Evolutionary conservation across 2,797 vertebrate genomes (phyloP).

Genomic region (Oophaga sylvatica): DNA sequence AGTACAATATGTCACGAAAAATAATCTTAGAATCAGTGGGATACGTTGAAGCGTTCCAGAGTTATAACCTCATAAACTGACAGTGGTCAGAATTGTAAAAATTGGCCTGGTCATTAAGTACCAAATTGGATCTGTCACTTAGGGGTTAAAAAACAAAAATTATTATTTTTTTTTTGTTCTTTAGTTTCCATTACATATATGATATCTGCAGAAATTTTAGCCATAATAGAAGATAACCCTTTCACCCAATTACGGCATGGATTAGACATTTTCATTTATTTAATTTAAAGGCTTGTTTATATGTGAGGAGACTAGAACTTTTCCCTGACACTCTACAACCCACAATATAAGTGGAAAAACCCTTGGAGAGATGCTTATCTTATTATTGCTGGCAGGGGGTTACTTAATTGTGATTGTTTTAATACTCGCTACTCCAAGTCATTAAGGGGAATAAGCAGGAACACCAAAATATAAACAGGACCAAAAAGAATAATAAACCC

Average conservation of each 20-base stretch:
- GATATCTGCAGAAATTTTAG: not conserved
- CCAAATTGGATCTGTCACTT: too few species aligned
- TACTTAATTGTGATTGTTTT: constrained; percentile 56
- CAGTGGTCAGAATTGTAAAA: too few species aligned
- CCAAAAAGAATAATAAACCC: constrained; percentile 55
- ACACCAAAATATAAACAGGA: constrained; percentile 60
- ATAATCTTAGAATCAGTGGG: too few species aligned
- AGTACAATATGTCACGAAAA: too few species aligned
- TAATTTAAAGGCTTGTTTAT: constrained; percentile 23
- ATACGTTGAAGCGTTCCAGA: too few species aligned
- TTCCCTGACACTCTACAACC: constrained; percentile 10
- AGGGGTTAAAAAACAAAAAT: too few species aligned
- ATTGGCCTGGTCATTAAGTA: too few species aligned
- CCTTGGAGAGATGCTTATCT: constrained; percentile 53
- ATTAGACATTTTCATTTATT: constrained; percentile 20
- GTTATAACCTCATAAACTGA: too few species aligned
- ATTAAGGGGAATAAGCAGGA: constrained; percentile 49
- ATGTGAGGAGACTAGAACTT: constrained; percentile 7
- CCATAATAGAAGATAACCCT: not conserved
- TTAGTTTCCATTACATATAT: not conserved
- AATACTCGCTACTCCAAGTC: constrained; percentile 34
- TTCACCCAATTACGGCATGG: not conserved
- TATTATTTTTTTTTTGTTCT: not conserved
- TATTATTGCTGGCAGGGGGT: constrained; percentile 55
- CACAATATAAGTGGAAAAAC: constrained; percentile 34